Evolutionary conservation across 64 coral and sea anemone species (phyloP).

Genomic region (Actinia tenebrosa): DNA sequence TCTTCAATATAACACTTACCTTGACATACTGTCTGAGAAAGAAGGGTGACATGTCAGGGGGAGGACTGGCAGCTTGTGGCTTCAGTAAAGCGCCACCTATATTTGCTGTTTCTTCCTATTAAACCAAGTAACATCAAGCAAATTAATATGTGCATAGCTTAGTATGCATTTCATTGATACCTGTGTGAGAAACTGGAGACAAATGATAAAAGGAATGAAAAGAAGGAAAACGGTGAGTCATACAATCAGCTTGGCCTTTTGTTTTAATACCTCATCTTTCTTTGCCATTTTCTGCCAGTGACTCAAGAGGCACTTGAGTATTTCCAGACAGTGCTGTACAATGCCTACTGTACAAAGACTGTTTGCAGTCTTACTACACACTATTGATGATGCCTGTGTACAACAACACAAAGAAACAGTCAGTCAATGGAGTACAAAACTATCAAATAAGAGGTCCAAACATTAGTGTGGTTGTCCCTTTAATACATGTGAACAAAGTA

Average conservation of each 20-base stretch:
- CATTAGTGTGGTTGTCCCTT: background rate
- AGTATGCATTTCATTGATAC: no score
- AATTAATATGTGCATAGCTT: no score
- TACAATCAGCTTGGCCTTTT: background rate
- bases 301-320: conserved; percentile 75
- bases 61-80: conserved; percentile 70
- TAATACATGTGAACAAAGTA: no score
- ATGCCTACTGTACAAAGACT: conserved; percentile 67
- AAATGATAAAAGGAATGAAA: background rate
- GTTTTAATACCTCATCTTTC: conserved; percentile 55
- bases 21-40: conserved; percentile 98
- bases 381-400: conserved; percentile 59
- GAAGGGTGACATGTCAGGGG: conserved; percentile 98
- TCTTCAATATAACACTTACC: conserved; percentile 24
- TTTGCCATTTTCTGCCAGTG: conserved; percentile 81
- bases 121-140: background rate
- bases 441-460: no score
- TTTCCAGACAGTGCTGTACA: conserved; percentile 66
- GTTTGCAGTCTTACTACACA: conserved; percentile 66
- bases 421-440: background rate
- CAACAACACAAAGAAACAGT: background rate
- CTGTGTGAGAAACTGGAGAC: no score
- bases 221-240: background rate
- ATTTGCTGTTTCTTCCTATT: conserved; percentile 60
- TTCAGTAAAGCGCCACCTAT: conserved; percentile 70